A percentile compares a stretch with the other conserved stretches of the same genome.
Evolutionary conservation across 1,140 invertebrate genomes (phyloP).

Genomic region (Metaphire vulgaris): DNA sequence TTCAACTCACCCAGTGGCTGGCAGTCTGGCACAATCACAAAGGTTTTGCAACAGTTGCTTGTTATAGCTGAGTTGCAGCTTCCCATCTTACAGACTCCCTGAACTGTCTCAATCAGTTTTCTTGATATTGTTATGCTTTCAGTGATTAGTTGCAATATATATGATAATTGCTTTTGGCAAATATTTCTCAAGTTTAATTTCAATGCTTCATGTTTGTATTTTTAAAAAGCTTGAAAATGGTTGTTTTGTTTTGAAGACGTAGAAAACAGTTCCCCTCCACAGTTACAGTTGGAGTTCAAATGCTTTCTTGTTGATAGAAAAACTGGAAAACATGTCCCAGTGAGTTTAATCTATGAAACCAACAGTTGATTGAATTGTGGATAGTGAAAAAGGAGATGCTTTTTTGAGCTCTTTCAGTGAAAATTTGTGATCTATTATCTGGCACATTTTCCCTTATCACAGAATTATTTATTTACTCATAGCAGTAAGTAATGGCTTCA

Average conservation of each 20-base stretch:
- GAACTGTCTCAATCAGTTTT: neutral
- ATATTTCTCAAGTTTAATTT: neutral
- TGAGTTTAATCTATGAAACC: slow-evolving; percentile 35
- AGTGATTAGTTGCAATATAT: neutral
- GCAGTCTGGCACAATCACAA: no score
- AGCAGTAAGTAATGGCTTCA: neutral
- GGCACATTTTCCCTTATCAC: neutral
- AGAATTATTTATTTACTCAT: no score
- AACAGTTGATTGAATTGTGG: neutral
- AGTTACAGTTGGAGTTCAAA: slow-evolving; percentile 50
- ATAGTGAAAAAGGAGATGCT: neutral
- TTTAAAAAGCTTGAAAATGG: neutral
- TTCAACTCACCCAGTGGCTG: no score
- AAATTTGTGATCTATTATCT: neutral
- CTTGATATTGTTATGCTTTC: neutral
- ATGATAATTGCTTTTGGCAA: neutral
- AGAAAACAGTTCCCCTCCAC: slow-evolving; percentile 51
- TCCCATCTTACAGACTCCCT: no score
- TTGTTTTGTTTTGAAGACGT: slow-evolving; percentile 5
- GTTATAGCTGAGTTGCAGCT: neutral
- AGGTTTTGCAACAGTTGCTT: neutral
- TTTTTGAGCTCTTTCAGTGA: neutral
- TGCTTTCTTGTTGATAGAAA: slow-evolving; percentile 56
- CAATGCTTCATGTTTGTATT: neutral
- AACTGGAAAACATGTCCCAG: slow-evolving; percentile 73